Base-by-base conservation (phyloP, 2,797 vertebrate genomes). In the Pipistrellus kuhlii region DNA sequence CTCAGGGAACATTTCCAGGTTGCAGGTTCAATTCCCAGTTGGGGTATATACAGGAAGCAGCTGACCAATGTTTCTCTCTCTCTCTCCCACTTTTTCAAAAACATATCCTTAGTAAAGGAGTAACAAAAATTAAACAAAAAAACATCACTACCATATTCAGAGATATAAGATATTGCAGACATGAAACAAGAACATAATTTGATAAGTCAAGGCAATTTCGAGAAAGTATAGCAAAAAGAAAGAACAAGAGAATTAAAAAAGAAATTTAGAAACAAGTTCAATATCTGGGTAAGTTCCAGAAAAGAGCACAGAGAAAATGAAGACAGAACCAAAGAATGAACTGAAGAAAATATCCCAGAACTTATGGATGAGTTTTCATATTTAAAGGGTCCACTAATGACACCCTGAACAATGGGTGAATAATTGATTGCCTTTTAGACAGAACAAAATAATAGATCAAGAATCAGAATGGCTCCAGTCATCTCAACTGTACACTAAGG, bases 391-490 rank as follows among this genome's bases (percentile, higher is more conserved):
- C n/a, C 11, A 46, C 32, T 64, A 88, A 62, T 15, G n/a, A 20
- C 32, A 20, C 32, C 20, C 17, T 30, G 46, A 80, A 88, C 48
- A 88, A 64, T 57, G 46, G 59, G 80, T 86, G 27, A 82, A 82
- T 71, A 59, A 9, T 9, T 86, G 51, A 62, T 21, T 62, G 59
- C n/a, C 32, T 95, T 57, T 64, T 72, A 88, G 38, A 68, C 8
- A 92, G 41, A 66, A 57, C 27, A 68, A 57, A 81, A 38, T 15
- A 69, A 87, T 4, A 68, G 32, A 6, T 81, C 57, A 81, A 85
- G 68, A 95, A 83, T 83, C 46, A 66, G 25, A 90, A 77, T 72
- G 83, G 64, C 62, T 83, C 87, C 59, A 81, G 59, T 75, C 30
- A 86, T 82, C 51, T 59, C 51, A 87, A 69, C 7, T n/a, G 0